Percentiles rank a stretch among this genome's conserved stretches.
Conservation (phyloP, 92 coral and sea anemone genomes). For the Pocillopora meandrina region DNA sequence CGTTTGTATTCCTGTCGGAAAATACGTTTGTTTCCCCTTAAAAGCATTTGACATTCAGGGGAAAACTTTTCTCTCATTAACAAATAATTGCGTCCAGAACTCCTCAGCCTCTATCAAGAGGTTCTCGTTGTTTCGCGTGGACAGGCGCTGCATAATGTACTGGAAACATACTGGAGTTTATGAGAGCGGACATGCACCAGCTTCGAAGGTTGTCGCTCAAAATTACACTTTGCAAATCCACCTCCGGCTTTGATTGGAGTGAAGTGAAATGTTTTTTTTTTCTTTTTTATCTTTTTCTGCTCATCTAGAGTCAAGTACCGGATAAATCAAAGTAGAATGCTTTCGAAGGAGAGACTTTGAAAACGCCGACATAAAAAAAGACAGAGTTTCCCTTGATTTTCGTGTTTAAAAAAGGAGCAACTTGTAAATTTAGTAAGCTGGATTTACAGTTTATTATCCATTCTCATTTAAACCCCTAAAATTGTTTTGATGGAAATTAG, state of each 20-base stretch:
- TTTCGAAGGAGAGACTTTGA: not conserved
- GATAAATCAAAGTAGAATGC: not conserved
- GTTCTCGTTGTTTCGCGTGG: slow-evolving; percentile 9
- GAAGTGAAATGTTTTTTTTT: slow-evolving; percentile 24
- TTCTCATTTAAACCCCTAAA: not conserved
- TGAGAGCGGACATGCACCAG: not conserved
- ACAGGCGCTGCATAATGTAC: not conserved
- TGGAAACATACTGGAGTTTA: not conserved
- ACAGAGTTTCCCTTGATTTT: not conserved
- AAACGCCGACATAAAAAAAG: slow-evolving; percentile 9
- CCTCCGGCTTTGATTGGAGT: slow-evolving; percentile 13
- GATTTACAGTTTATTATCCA: not conserved
- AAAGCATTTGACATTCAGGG: slow-evolving; percentile 36
- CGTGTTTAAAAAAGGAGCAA: not conserved
- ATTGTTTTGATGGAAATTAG: not conserved
- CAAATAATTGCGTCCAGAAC: slow-evolving; percentile 26
- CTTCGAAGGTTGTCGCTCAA: slow-evolving; percentile 5
- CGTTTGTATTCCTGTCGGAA: slow-evolving; percentile 27
- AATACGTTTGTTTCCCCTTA: slow-evolving; percentile 23
- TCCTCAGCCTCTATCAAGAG: slow-evolving; percentile 11
- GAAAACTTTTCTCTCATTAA: slow-evolving; percentile 33
- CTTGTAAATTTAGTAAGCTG: not conserved
- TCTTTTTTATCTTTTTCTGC: slow-evolving; percentile 8
- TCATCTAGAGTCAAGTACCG: not conserved
- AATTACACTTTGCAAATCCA: not conserved